These are phyloP conservation scores for Onychorhynchus coronatus DNA, from an alignment of 2,113 vertebrate species.

Conservation along the genomic window DNA sequence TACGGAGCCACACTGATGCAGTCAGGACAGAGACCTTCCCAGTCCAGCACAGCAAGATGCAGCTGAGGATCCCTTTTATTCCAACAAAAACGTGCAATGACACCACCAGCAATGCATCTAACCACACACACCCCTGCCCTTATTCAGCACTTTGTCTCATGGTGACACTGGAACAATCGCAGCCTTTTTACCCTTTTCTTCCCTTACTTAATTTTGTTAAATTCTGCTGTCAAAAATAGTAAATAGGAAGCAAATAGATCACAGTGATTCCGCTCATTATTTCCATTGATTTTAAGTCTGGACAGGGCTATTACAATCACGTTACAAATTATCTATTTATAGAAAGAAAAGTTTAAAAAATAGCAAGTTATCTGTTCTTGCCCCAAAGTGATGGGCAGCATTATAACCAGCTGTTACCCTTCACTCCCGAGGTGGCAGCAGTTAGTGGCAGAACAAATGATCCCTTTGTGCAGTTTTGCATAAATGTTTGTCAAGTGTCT, in stretches of 20 bases:
- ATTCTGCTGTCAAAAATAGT: not conserved
- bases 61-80: not conserved
- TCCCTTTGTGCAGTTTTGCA: conserved; percentile 53
- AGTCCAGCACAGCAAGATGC: not conserved
- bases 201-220: not conserved
- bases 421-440: not conserved
- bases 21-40: not conserved
- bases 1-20: not conserved
- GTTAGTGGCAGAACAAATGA: conserved; percentile 42
- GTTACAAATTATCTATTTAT: not conserved
- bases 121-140: not conserved
- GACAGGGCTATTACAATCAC: not conserved
- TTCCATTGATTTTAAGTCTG: conserved; percentile 36
- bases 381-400: conserved; percentile 7
- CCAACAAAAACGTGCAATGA: not conserved
- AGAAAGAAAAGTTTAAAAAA: conserved; percentile 25
- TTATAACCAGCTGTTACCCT: conserved; percentile 23
- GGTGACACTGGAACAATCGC: not conserved
- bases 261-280: not conserved
- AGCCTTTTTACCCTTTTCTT: not conserved
- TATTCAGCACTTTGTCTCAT: not conserved
- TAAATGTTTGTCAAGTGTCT: conserved; percentile 55
- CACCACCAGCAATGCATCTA: not conserved
- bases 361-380: not conserved
- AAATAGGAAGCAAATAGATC: conserved; percentile 12